phyloP scores from a whole-genome alignment of 2,113 vertebrate species.

The Silurus meridionalis region DNA sequence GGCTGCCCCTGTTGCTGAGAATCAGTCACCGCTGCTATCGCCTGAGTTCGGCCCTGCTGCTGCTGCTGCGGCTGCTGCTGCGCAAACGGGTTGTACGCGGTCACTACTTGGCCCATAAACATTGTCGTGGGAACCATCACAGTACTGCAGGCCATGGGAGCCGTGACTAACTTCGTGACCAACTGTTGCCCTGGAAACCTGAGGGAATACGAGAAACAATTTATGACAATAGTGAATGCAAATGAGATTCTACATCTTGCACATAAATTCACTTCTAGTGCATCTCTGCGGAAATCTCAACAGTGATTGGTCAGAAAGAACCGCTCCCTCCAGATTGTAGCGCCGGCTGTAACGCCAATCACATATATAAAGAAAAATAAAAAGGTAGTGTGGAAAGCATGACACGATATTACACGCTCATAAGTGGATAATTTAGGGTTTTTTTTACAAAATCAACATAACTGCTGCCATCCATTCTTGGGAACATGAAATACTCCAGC shows the following conservation, averaged over 20 bases:
- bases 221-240: not conserved
- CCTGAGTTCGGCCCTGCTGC: conserved; percentile 84
- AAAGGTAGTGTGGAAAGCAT: no score
- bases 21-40: conserved; percentile 68
- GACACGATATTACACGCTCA: no score
- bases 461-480: no score
- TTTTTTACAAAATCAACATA: no score
- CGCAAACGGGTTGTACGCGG: conserved; percentile 80
- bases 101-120: conserved; percentile 98
- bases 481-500: no score
- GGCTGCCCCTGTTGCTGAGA: conserved; percentile 66
- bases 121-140: conserved; percentile 98
- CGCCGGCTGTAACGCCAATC: no score
- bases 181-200: conserved; percentile 95
- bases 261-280: not conserved
- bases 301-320: not conserved
- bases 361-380: no score
- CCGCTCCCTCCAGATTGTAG: no score
- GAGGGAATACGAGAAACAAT: conserved; percentile 33
- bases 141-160: conserved; percentile 87
- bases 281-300: not conserved
- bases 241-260: not conserved
- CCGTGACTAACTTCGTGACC: conserved; percentile 92
- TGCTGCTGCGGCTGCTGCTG: conserved; percentile 80
- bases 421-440: no score